Evolutionary conservation across 2,113 vertebrate genomes (phyloP).

Genomic region (Phodopus roborovskii): DNA sequence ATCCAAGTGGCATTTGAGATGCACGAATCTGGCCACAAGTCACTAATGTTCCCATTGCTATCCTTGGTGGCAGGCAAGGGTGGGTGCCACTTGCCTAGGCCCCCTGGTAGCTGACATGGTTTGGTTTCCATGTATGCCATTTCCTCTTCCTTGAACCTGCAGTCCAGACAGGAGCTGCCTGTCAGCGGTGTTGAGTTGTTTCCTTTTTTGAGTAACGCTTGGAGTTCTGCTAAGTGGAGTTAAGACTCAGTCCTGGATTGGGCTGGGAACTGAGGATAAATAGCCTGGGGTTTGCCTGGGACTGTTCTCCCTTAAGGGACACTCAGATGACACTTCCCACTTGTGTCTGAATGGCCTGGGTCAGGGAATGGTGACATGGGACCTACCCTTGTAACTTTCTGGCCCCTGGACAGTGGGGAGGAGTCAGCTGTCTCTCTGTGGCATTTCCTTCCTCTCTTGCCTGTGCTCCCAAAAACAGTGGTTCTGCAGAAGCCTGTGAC

Average conservation of each 20-base stretch:
- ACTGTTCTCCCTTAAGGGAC: not conserved
- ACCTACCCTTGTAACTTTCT: not conserved
- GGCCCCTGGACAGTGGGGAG: not conserved
- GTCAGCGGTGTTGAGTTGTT: not conserved
- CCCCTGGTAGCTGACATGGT: not conserved
- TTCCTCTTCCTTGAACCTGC: not conserved
- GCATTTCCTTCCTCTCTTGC: not conserved
- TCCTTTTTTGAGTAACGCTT: not conserved
- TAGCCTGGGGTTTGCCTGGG: not conserved
- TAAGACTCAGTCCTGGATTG: not conserved
- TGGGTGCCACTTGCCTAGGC: not conserved
- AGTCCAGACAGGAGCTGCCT: not conserved
- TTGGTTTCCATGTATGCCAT: not conserved
- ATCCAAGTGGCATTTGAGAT: not conserved
- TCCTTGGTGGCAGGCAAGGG: not conserved
- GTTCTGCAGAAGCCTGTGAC: not conserved
- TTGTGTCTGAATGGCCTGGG: not conserved
- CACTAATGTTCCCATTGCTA: rapidly evolving
- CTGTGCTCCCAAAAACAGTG: not conserved
- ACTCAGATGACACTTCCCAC: not conserved
- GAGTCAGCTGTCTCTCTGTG: not conserved
- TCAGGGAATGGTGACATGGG: rapidly evolving
- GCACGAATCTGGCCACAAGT: not conserved
- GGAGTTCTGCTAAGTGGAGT: not conserved
- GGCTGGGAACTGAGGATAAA: not conserved